Conservation (phyloP, 92 coral and sea anemone species). For the Heteractis magnifica region DNA sequence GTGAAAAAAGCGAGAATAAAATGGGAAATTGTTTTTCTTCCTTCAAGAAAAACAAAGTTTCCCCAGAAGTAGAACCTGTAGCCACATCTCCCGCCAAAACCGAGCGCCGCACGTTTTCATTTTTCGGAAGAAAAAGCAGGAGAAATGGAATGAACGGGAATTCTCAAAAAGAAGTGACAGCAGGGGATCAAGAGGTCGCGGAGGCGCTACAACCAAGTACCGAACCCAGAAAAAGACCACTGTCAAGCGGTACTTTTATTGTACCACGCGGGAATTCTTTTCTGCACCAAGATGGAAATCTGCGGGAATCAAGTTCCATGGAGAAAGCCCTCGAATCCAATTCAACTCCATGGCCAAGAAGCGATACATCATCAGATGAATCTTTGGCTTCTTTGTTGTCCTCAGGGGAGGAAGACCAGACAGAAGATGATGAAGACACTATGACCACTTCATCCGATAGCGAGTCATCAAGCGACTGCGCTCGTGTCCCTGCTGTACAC, state of each 20-base stretch:
- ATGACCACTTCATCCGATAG: too few species aligned
- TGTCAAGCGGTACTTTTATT: background rate
- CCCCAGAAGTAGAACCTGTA: background rate
- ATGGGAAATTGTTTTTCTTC: slow-evolving; percentile 9
- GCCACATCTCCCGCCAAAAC: background rate
- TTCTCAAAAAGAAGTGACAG: background rate
- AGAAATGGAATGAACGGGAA: background rate
- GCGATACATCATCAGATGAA: background rate
- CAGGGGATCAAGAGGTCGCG: background rate
- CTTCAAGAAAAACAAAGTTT: background rate
- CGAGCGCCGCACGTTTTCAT: too few species aligned
- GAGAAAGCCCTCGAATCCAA: background rate
- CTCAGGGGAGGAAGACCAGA: background rate
- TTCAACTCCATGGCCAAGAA: slow-evolving; percentile 14
- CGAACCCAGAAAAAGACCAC: background rate
- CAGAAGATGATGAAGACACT: too few species aligned
- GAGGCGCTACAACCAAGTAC: background rate
- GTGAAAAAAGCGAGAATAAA: background rate
- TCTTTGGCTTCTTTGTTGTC: background rate
- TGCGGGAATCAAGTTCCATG: background rate
- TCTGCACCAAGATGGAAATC: too few species aligned
- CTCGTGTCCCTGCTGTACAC: background rate
- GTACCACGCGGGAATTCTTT: too few species aligned
- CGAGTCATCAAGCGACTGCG: background rate
- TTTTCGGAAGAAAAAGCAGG: background rate